phyloP scores from a whole-genome alignment of 2,888 invertebrate genomes.

The Fragum fragum region DNA sequence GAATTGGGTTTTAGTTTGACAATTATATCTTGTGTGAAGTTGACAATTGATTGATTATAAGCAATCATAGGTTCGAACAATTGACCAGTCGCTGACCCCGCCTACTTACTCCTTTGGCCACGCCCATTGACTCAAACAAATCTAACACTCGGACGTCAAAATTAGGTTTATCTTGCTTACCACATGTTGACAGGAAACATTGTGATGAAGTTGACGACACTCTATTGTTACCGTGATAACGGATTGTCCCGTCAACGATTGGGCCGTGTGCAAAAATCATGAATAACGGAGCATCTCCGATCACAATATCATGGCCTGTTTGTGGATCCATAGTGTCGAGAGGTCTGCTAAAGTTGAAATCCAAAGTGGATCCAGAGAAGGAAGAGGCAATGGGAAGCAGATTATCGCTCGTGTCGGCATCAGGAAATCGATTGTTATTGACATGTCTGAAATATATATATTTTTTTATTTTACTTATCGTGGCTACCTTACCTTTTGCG shows the following conservation, averaged over 20 bases:
- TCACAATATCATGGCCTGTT: not conserved
- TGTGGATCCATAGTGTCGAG: not conserved
- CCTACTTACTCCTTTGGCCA: too few species aligned
- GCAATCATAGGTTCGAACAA: too few species aligned
- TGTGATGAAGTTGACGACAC: not conserved
- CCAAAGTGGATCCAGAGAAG: not conserved
- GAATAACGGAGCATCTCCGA: not conserved
- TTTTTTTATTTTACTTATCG: too few species aligned
- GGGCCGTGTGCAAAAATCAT: slow-evolving; percentile 10
- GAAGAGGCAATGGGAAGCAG: not conserved
- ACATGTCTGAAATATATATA: slow-evolving; percentile 17
- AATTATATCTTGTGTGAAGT: too few species aligned
- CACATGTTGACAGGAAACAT: slow-evolving; percentile 8
- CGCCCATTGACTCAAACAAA: too few species aligned
- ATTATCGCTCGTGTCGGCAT: not conserved
- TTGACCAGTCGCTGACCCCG: too few species aligned
- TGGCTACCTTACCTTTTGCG: too few species aligned
- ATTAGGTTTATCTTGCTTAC: too few species aligned
- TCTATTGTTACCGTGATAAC: not conserved
- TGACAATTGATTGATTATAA: too few species aligned
- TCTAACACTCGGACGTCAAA: too few species aligned
- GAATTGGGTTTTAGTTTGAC: too few species aligned
- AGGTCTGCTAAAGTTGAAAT: not conserved
- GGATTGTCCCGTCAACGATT: not conserved
- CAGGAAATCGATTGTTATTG: not conserved